Percentiles rank a stretch among this genome's conserved stretches.
Conservation (phyloP, 1,140 invertebrate genomes). For the Conopomorpha cramerella region DNA sequence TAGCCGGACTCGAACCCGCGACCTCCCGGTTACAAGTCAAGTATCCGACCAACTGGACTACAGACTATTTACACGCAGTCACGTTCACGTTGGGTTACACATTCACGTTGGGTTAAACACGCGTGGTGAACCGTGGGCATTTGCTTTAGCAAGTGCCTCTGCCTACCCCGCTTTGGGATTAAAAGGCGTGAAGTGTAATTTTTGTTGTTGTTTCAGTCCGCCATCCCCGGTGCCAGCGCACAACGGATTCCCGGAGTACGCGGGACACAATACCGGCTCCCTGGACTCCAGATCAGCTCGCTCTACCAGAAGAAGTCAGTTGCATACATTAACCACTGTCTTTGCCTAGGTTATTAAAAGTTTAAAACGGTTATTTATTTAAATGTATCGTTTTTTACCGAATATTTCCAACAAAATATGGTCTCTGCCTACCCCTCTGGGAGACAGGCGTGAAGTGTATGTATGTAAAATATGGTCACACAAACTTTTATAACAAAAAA, state of each 20-base stretch:
- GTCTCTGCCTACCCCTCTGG: not conserved
- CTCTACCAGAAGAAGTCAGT: conserved; percentile 47
- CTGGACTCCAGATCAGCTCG: conserved; percentile 79
- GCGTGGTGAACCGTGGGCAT: too few species aligned
- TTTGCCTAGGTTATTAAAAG: not conserved
- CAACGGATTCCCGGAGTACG: conserved; percentile 83
- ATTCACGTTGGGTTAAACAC: too few species aligned
- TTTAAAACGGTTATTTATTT: not conserved
- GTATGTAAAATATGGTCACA: not conserved
- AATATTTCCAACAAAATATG: not conserved
- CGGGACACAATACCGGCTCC: conserved; percentile 75
- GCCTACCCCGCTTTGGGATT: too few species aligned
- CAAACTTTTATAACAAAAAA: not conserved
- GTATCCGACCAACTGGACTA: too few species aligned
- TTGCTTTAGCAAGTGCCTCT: too few species aligned
- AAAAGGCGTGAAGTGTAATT: too few species aligned
- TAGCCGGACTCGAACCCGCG: too few species aligned
- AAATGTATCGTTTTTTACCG: not conserved
- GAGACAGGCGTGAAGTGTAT: too few species aligned
- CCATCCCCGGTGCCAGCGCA: conserved; percentile 86
- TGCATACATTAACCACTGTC: not conserved
- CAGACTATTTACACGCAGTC: too few species aligned
- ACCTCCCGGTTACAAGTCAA: too few species aligned
- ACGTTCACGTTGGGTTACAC: too few species aligned
- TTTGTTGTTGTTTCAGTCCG: conserved; percentile 63